These are phyloP conservation scores for Ridgeia piscesae DNA, from an alignment of 1,140 invertebrate species.

Conservation along the genomic window DNA sequence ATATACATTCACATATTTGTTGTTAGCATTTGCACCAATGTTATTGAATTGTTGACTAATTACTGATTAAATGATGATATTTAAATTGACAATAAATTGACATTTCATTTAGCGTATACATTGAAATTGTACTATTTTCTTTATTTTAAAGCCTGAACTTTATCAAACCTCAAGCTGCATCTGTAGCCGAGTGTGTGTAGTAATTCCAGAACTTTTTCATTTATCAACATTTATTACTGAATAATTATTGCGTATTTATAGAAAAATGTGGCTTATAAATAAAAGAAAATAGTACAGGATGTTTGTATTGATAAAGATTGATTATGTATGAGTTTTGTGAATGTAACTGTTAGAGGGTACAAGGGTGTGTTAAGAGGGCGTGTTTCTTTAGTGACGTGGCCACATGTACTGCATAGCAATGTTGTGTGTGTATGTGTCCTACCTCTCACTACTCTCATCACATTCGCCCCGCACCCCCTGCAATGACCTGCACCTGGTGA, in stretches of 20 bases:
- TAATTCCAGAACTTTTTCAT: background rate
- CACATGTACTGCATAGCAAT: background rate
- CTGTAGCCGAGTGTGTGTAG: background rate
- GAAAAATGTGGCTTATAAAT: background rate
- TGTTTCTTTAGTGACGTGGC: background rate
- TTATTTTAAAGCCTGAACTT: background rate
- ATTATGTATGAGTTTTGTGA: background rate
- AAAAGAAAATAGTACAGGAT: background rate
- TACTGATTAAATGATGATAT: background rate
- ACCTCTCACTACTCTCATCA: background rate
- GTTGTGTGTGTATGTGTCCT: background rate
- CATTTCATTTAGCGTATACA: background rate
- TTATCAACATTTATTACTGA: background rate
- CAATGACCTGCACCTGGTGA: background rate
- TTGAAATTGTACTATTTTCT: background rate
- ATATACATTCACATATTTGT: background rate
- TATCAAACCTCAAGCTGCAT: background rate
- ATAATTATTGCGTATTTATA: background rate
- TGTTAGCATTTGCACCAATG: background rate
- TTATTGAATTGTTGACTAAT: background rate
- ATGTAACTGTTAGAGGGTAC: background rate
- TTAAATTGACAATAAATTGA: background rate
- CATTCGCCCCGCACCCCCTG: background rate
- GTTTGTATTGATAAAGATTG: background rate
- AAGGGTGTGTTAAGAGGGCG: no score